phyloP scores from a whole-genome alignment of 2,888 invertebrate genomes.

The Zygogramma bicolorata region DNA sequence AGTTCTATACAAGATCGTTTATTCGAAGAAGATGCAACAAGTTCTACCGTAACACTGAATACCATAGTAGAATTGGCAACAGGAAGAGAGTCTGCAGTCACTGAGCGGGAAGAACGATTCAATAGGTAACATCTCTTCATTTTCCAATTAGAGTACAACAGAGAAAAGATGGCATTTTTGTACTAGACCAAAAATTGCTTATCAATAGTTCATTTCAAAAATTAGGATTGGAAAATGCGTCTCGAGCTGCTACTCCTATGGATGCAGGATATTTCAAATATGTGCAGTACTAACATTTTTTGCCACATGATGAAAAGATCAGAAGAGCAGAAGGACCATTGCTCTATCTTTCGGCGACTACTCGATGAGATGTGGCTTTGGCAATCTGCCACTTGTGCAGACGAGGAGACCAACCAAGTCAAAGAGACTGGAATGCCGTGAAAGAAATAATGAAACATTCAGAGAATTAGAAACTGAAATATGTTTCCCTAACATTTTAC shows the following conservation, averaged over 20 bases:
- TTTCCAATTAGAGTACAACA: no score
- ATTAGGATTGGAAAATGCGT: neutral
- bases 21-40: no score
- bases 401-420: no score
- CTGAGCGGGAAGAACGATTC: no score
- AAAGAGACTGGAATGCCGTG: conserved; percentile 8
- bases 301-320: neutral
- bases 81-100: no score
- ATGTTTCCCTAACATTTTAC: neutral
- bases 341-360: neutral
- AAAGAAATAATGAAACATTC: neutral
- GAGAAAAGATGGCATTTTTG: no score
- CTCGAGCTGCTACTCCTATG: neutral
- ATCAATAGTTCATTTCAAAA: neutral
- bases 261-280: neutral
- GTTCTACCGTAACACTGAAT: no score
- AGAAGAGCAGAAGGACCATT: neutral
- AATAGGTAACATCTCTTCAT: no score
- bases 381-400: neutral
- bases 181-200: neutral
- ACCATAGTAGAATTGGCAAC: no score
- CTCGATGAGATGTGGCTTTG: neutral
- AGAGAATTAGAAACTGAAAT: neutral
- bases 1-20: no score
- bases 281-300: neutral